A percentile compares a stretch with the other conserved stretches of the same genome.
phyloP scores from a whole-genome alignment of 2,888 invertebrate genomes.

The Orchesellides sinensis region DNA sequence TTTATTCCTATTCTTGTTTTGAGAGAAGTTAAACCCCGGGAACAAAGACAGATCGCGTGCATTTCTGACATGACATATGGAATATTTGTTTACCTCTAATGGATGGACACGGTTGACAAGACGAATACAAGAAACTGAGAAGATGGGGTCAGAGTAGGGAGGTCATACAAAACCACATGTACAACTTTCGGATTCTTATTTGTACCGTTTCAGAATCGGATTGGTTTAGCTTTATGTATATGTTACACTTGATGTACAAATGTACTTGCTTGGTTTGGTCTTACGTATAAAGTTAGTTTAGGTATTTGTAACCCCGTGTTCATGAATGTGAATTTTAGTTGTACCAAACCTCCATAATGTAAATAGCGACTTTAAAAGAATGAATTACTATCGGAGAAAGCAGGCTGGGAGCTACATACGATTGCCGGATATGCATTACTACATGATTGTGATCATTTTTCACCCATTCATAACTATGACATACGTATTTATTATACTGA shows the following conservation, averaged over 20 bases:
- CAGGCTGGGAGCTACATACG: too few relatives aligned
- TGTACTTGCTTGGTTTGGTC: too few relatives aligned
- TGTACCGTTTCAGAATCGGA: not conserved
- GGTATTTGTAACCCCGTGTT: slow-evolving; percentile 53
- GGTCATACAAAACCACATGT: slow-evolving; percentile 32
- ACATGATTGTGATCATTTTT: slow-evolving; percentile 57
- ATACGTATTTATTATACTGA: slow-evolving; percentile 1
- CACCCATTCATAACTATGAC: slow-evolving; percentile 40
- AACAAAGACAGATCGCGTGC: slow-evolving; percentile 66
- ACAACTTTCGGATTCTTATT: too few relatives aligned
- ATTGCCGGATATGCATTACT: slow-evolving; percentile 61
- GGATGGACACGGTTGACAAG: slow-evolving; percentile 65
- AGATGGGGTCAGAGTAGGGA: slow-evolving; percentile 57
- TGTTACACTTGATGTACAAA: slow-evolving; percentile 17
- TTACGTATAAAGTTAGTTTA: too few relatives aligned
- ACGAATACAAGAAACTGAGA: slow-evolving; percentile 55
- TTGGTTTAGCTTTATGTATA: not conserved
- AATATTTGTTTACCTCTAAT: slow-evolving; percentile 67
- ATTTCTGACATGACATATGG: slow-evolving; percentile 66
- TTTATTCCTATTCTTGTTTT: slow-evolving; percentile 49
- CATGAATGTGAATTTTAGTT: slow-evolving; percentile 20
- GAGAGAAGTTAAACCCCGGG: slow-evolving; percentile 43
- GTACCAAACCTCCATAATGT: too few relatives aligned
- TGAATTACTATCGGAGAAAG: slow-evolving; percentile 37
- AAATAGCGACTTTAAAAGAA: slow-evolving; percentile 14